phyloP scores from a whole-genome alignment of 2,113 vertebrate genomes.

The Phaethon lepturus region DNA sequence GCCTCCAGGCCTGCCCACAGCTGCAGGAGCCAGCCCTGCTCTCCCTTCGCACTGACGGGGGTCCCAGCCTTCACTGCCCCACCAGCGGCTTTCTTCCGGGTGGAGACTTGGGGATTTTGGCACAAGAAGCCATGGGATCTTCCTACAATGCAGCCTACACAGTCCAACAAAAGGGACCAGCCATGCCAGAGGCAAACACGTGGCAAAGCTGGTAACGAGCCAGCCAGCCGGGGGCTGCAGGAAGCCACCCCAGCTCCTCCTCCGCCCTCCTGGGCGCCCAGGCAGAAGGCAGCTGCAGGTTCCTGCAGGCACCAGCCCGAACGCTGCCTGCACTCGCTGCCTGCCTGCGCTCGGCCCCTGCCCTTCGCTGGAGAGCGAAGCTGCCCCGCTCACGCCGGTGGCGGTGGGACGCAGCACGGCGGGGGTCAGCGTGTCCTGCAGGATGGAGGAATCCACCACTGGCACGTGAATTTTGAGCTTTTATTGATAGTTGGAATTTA shows the following conservation, averaged over 20 bases:
- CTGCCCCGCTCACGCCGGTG: neutral
- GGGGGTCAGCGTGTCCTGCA: neutral
- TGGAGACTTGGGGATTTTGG: neutral
- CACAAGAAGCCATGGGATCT: fast-evolving
- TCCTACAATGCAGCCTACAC: neutral
- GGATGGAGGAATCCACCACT: neutral
- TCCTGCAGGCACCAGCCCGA: neutral
- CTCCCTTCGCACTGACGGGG: fast-evolving
- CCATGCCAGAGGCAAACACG: fast-evolving
- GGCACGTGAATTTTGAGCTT: neutral
- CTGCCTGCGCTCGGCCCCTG: neutral
- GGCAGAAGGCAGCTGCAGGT: neutral
- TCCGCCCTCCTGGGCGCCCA: fast-evolving
- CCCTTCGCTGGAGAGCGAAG: too few relatives aligned
- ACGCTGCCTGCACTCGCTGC: neutral
- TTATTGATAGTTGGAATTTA: constrained; percentile 68
- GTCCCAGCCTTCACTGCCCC: neutral
- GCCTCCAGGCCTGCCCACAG: neutral
- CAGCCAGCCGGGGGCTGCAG: neutral
- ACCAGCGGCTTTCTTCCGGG: too few relatives aligned
- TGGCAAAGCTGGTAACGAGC: fast-evolving
- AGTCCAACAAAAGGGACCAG: fast-evolving
- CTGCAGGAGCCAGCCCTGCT: neutral
- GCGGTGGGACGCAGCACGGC: neutral
- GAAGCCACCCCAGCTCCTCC: neutral